Evolutionary conservation across 23 tunicate genomes (phyloP).

Genomic region (Ascidia mentula): DNA sequence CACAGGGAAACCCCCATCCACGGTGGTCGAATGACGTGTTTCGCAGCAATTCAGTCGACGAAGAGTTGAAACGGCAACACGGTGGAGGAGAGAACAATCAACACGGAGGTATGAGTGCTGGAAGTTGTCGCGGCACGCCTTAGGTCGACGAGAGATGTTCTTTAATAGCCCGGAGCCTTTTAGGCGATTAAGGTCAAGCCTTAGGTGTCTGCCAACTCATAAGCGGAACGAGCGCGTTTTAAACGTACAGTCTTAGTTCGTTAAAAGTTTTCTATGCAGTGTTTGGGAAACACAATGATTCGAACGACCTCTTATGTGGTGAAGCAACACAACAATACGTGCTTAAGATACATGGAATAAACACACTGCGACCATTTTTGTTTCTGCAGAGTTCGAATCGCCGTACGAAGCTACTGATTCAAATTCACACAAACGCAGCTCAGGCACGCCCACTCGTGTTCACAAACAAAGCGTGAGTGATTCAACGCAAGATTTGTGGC

Average conservation of each 20-base stretch:
- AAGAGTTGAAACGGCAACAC: background rate
- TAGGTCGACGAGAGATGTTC: background rate
- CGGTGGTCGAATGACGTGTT: constrained; percentile 55
- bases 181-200: constrained; percentile 2
- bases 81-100: background rate
- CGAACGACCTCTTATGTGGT: too few species aligned
- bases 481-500: constrained; percentile 38
- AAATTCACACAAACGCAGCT: background rate
- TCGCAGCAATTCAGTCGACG: constrained; percentile 9
- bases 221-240: too few species aligned
- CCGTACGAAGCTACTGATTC: background rate
- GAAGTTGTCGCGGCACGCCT: background rate
- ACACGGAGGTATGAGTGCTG: background rate
- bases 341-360: too few species aligned
- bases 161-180: constrained; percentile 1
- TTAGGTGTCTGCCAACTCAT: background rate
- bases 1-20: background rate
- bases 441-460: constrained; percentile 33
- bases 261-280: too few species aligned
- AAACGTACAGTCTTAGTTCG: too few species aligned
- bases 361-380: too few species aligned
- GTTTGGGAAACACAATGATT: too few species aligned
- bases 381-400: background rate
- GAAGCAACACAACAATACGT: too few species aligned
- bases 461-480: constrained; percentile 12